Conservation (phyloP, 1,140 invertebrate species). For the Bursaphelenchus mucronatus region DNA sequence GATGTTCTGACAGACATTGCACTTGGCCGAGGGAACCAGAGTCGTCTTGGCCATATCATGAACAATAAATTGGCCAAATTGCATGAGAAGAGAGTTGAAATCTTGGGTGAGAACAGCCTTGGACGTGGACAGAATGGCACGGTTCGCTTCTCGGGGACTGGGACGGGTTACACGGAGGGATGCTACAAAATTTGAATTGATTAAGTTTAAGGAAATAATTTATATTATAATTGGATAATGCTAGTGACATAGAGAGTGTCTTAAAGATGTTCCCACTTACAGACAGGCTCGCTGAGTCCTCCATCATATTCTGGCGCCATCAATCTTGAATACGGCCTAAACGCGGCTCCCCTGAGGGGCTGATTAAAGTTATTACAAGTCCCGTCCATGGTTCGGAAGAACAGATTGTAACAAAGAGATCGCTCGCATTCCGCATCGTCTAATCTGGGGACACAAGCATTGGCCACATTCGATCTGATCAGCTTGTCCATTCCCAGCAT, state of each 20-base stretch:
- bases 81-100: slow-evolving; percentile 59
- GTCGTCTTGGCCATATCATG: slow-evolving; percentile 60
- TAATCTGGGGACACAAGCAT: slow-evolving; percentile 57
- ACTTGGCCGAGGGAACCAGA: slow-evolving; percentile 59
- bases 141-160: slow-evolving; percentile 49
- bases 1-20: slow-evolving; percentile 59
- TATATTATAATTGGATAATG: slow-evolving; percentile 14
- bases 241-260: neutral
- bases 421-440: slow-evolving; percentile 59
- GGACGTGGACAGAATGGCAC: slow-evolving; percentile 50
- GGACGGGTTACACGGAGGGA: slow-evolving; percentile 48
- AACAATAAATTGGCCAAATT: slow-evolving; percentile 60
- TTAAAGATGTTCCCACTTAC: slow-evolving; percentile 32
- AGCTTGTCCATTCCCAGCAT: slow-evolving; percentile 46
- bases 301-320: slow-evolving; percentile 58
- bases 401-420: slow-evolving; percentile 53
- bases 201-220: slow-evolving; percentile 14
- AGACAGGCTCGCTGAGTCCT: slow-evolving; percentile 57
- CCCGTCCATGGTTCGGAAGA: slow-evolving; percentile 55
- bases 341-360: slow-evolving; percentile 56
- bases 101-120: slow-evolving; percentile 45
- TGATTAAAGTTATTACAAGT: slow-evolving; percentile 57
- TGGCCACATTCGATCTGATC: slow-evolving; percentile 57
- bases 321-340: slow-evolving; percentile 43
- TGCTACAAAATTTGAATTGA: slow-evolving; percentile 18